Conservation (phyloP, 2,888 invertebrate species). For the Brachyopa scutellaris region DNA sequence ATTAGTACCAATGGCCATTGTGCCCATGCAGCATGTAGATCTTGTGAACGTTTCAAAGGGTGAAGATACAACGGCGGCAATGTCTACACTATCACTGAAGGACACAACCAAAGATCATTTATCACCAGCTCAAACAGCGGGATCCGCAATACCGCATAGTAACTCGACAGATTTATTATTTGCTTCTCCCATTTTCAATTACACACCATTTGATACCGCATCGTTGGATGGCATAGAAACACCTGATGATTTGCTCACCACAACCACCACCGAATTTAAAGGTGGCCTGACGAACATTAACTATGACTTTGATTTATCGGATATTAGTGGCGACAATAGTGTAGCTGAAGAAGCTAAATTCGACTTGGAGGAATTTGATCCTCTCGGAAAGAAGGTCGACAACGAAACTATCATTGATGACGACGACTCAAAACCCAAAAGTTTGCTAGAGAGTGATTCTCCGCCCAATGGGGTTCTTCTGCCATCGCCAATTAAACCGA, state of each 20-base stretch:
- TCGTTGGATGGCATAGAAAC: conserved; percentile 84
- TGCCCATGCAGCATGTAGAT: conserved; percentile 21
- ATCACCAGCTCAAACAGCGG: conserved; percentile 75
- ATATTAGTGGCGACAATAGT: conserved; percentile 88
- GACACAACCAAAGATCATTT: conserved; percentile 76
- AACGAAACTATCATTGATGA: conserved; percentile 56
- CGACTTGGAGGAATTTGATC: conserved; percentile 81
- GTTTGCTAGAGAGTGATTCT: conserved; percentile 80
- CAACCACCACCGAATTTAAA: conserved; percentile 82
- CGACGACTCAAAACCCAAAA: conserved; percentile 71
- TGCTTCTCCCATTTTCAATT: conserved; percentile 83
- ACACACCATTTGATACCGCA: conserved; percentile 84
- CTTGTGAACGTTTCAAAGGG: conserved; percentile 26
- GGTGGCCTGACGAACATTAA: conserved; percentile 87
- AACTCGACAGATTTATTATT: conserved; percentile 83
- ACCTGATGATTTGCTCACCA: conserved; percentile 83
- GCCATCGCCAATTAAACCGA: conserved; percentile 85
- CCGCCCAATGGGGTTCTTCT: conserved; percentile 82
- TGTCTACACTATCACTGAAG: conserved; percentile 75
- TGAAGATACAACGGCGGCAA: conserved; percentile 12
- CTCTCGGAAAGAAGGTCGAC: conserved; percentile 75
- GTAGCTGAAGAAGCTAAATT: conserved; percentile 83
- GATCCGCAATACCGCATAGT: conserved; percentile 67
- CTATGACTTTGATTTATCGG: conserved; percentile 90
- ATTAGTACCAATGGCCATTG: conserved; percentile 40